Conservation (phyloP, 2,797 vertebrate genomes). For the Dendrocincla tyrannina region DNA sequence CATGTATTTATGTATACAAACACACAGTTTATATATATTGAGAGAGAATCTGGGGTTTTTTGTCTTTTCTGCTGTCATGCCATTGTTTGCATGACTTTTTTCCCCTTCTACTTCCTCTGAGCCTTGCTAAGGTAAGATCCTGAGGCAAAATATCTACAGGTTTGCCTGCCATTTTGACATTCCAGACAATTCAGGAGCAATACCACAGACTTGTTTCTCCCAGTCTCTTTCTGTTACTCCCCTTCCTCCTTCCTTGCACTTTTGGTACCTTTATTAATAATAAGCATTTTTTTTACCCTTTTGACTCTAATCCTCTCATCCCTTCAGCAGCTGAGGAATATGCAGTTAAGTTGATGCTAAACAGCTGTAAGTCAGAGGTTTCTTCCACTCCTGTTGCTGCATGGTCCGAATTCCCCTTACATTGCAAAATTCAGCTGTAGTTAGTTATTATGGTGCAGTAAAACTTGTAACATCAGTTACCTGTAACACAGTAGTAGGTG, state of each 20-base stretch:
- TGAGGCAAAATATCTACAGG: background rate
- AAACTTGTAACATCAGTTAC: background rate
- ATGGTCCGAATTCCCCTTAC: background rate
- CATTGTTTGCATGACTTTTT: background rate
- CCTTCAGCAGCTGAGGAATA: background rate
- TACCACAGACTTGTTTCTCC: background rate
- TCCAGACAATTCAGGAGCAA: background rate
- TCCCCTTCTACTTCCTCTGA: background rate
- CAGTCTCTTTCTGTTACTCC: background rate
- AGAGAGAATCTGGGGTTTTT: accelerated
- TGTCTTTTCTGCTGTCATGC: background rate
- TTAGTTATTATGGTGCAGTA: background rate
- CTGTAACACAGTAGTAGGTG: constrained; percentile 6
- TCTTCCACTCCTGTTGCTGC: background rate
- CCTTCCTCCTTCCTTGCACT: background rate
- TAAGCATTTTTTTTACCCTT: background rate
- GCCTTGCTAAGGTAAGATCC: background rate
- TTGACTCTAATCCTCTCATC: background rate
- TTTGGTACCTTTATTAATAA: background rate
- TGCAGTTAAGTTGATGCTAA: accelerated
- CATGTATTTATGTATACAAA: accelerated
- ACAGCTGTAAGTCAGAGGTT: background rate
- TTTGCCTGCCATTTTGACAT: background rate
- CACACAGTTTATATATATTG: accelerated
- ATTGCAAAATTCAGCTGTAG: background rate